Evolutionary conservation across 2,888 invertebrate species (phyloP), one percentile per base, ranked within the genome.

Genomic region (Platycnemis pennipes): DNA sequence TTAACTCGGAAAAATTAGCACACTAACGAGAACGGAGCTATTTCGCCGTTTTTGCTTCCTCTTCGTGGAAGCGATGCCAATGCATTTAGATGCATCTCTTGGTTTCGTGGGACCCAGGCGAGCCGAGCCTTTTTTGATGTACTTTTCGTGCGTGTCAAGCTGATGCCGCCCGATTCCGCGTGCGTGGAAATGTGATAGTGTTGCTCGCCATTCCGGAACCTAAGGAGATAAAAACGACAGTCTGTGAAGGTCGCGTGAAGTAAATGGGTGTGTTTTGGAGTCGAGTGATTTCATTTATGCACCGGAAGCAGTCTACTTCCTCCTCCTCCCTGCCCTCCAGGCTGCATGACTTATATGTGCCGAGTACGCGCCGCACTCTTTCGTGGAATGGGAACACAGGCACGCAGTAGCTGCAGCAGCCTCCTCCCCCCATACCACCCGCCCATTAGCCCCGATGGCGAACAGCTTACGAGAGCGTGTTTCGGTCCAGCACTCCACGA

Each of bases 211-310:
- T 77, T 77, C 77, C 31, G 31, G 37, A 77, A 16, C 31, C 37
- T 37, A 7, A 2, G 31, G 37, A 2, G 77, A 37, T 77, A 37
- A 77, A 2, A 37, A 37, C 11, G 77, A 5, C 0, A 49, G 49
- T 49, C 49, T 16, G 11, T n/a, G n/a, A n/a, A n/a, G n/a, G 63
- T 37, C 77, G 31, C 16, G 26, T 31, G 77, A 37, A 11, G 31
- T 77, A 77, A 31, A 77, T 77, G 37, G 16, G 31, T 77, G 16
- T 77, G 37, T 77, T 77, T 77, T n/a, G n/a, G 37, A 37, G 31
- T 37, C 77, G 31, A 37, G 77, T 77, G 77, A 77, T 77, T 77
- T 77, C 77, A 77, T 77, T 37, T 77, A 77, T 77, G 77, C 77
- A 37, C 77, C 77, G 77, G 77, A 77, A 77, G 77, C 13, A 26